phyloP scores from a whole-genome alignment of 2,888 invertebrate genomes.

The Smittia sp. region DNA sequence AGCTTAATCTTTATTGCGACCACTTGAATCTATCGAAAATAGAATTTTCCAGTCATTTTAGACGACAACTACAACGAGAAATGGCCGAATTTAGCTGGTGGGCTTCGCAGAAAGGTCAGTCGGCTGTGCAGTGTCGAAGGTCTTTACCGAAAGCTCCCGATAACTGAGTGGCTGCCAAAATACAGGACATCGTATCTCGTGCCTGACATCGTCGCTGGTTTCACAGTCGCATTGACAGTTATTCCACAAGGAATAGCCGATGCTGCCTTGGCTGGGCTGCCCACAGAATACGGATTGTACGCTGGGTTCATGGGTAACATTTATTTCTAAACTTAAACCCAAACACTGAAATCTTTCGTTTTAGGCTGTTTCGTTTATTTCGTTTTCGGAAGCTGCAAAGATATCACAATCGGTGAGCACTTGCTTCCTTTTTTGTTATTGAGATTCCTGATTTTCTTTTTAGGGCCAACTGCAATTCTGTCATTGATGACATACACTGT shows the following conservation, averaged over 20 bases:
- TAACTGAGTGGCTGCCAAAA: conserved; percentile 70
- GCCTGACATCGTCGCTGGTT: conserved; percentile 63
- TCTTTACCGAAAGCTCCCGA: conserved; percentile 57
- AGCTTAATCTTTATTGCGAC: too few relatives aligned
- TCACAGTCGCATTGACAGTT: conserved; percentile 58
- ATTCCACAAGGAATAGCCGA: conserved; percentile 84
- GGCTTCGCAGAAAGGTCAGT: background rate
- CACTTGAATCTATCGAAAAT: too few relatives aligned
- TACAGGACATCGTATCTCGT: conserved; percentile 65
- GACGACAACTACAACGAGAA: background rate
- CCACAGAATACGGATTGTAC: conserved; percentile 79
- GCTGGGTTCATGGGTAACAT: conserved; percentile 77
- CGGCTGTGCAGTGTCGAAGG: background rate
- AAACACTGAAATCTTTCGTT: background rate
- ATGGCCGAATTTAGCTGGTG: background rate
- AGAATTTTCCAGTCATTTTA: too few relatives aligned
- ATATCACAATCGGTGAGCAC: conserved; percentile 61
- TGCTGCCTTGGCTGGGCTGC: conserved; percentile 71
- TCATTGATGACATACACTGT: conserved; percentile 75
- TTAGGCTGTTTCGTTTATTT: conserved; percentile 80
- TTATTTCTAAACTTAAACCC: background rate
- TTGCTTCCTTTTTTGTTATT: background rate
- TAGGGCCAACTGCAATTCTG: conserved; percentile 88
- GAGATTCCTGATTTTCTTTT: background rate
- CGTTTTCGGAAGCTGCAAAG: conserved; percentile 80